These are phyloP conservation scores for Caenorhabditis zanzibari DNA, from an alignment of 2,888 invertebrate species.

Conservation along the genomic window DNA sequence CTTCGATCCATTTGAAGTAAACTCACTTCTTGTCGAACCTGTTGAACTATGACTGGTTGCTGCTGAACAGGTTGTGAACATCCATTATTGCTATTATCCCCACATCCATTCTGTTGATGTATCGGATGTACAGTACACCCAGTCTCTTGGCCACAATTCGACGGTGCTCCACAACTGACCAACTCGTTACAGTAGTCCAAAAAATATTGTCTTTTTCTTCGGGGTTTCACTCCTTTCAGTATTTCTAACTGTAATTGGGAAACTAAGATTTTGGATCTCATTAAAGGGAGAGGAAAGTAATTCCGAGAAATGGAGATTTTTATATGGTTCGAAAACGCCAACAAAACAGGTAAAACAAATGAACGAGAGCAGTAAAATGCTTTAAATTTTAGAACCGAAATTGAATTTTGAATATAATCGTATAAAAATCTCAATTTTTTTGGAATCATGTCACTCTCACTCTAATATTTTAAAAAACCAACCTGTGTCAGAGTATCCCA, in stretches of 20 bases:
- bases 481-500: constrained; percentile 67
- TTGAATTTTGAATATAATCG: too few relatives aligned
- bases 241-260: constrained; percentile 42
- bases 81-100: constrained; percentile 11
- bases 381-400: too few relatives aligned
- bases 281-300: too few relatives aligned
- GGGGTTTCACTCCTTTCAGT: constrained; percentile 20
- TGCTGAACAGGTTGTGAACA: constrained; percentile 16
- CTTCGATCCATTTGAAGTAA: background rate
- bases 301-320: background rate
- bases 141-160: constrained; percentile 42
- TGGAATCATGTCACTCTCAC: too few relatives aligned
- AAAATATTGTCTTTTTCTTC: constrained; percentile 56
- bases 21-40: constrained; percentile 20
- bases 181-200: constrained; percentile 59
- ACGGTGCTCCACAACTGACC: constrained; percentile 32
- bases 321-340: too few relatives aligned
- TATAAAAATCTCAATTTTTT: too few relatives aligned
- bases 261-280: too few relatives aligned
- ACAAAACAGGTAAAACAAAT: too few relatives aligned
- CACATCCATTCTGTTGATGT: constrained; percentile 33
- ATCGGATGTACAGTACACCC: constrained; percentile 42
- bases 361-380: too few relatives aligned
- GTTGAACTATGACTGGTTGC: constrained; percentile 20
- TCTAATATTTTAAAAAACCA: constrained; percentile 11